Evolutionary conservation across 2,113 vertebrate species (phyloP).

Genomic region (Salvelinus namaycush): DNA sequence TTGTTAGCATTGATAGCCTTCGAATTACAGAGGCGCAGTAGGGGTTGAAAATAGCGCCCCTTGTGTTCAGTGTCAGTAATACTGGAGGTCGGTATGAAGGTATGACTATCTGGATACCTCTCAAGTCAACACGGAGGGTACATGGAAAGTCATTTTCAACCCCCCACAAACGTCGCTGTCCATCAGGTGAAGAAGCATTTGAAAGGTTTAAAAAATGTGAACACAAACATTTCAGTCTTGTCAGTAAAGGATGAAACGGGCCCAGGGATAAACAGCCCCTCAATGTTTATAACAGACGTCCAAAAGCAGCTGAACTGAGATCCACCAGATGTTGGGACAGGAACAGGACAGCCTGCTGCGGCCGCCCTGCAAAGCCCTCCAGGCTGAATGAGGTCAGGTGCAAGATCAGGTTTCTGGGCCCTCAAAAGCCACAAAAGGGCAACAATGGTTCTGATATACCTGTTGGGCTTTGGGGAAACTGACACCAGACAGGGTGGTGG

Average conservation of each 20-base stretch:
- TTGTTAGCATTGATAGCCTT: no score
- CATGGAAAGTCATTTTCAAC: no score
- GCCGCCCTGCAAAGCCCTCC: slow-evolving; percentile 48
- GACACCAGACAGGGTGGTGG: slow-evolving; percentile 63
- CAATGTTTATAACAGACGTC: slow-evolving; percentile 63
- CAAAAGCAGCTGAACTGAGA: slow-evolving; percentile 67
- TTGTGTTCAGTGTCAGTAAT: no score
- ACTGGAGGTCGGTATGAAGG: no score
- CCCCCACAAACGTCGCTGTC: no score
- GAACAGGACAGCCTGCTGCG: slow-evolving; percentile 8
- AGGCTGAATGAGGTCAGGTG: slow-evolving; percentile 78
- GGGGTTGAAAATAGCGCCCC: no score
- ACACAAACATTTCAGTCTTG: slow-evolving; percentile 42
- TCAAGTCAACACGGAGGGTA: no score
- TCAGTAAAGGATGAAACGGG: slow-evolving; percentile 29
- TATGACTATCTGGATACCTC: no score
- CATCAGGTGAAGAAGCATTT: slow-evolving; percentile 19
- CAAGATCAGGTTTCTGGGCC: slow-evolving; percentile 73
- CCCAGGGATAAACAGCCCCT: slow-evolving; percentile 45
- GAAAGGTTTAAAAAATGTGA: slow-evolving; percentile 48
- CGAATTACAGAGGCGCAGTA: no score
- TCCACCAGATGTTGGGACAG: slow-evolving; percentile 70
- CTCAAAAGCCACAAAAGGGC: slow-evolving; percentile 68
- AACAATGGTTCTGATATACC: slow-evolving; percentile 76
- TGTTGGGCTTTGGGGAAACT: slow-evolving; percentile 68